Base-by-base conservation (phyloP, 37 sponge, comb jelly and placozoan genomes). In the Aplysina aerophoba region DNA sequence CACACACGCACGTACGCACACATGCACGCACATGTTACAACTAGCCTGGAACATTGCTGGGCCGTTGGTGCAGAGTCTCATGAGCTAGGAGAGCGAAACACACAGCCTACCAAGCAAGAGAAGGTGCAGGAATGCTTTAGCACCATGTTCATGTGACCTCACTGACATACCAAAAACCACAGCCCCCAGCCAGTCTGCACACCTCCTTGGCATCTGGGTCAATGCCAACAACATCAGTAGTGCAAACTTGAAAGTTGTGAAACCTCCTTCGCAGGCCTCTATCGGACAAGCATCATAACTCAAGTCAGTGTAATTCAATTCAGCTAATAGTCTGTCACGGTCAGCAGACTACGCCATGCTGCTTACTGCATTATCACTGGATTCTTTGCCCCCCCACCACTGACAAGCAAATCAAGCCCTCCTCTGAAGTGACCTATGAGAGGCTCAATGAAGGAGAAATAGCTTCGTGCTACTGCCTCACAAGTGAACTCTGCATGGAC, bases 311-410 rank as follows among this genome's bases (percentile, higher is more conserved):
- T 5, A 62, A 62, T 28, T 62, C 27, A 27, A 3, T 62, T 16
- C 3, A 73, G 4, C 1, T 16, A 35, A 73, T 12, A 34, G 74
- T 30, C 27, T 5, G 30, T 73, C 12, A 28, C 21, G 5, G 8
- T 4, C 36, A 28, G 50, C 50, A 44, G 50, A 8, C 50, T 44
- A 44, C 50, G 8, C 50, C 8, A n/a, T n/a, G 22, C 28, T 20
- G 58, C 69, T 64, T 16, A 89, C 89, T 40, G 83, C 87, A 92
- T 83, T 0, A 92, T 39, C 17, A 55, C 17, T 21, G 21, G 28
- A 53, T 92, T 92, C 55, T 66, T 78, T 31, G 75, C 84, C 60
- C 93, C 93, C n/a, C 93, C 93, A 41, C 93, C 93, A 89, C 93
- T 89, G 73, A 92, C 93, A 86, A 81, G 86, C 37, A 92, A 44